Conservation (phyloP, 2,888 invertebrate species). For the Synanthedon formicaeformis region DNA sequence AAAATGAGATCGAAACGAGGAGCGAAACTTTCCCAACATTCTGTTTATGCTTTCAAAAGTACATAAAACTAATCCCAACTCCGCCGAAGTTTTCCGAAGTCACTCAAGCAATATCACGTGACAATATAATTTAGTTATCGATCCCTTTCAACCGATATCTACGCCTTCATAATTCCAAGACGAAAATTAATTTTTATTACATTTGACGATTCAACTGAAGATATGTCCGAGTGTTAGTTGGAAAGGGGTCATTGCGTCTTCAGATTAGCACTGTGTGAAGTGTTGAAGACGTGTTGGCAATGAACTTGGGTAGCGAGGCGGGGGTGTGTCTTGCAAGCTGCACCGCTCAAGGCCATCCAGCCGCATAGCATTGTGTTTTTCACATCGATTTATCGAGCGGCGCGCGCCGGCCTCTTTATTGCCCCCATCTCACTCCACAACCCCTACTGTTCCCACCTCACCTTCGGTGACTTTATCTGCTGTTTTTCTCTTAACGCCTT, state of each 20-base stretch:
- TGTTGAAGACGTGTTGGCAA: conserved; percentile 36
- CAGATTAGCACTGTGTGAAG: neutral
- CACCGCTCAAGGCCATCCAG: conserved; percentile 55
- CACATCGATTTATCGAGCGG: conserved; percentile 68
- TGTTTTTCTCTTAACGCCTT: conserved; percentile 5
- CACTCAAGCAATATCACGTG: neutral
- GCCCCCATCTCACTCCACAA: conserved; percentile 16
- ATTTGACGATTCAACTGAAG: neutral
- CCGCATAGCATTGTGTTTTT: conserved; percentile 55
- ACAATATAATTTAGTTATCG: neutral
- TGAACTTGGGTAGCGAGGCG: conserved; percentile 56
- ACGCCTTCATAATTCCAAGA: neutral
- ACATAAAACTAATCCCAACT: conserved; percentile 21
- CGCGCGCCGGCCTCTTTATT: conserved; percentile 52
- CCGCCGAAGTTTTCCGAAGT: conserved; percentile 1
- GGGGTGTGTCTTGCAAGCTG: conserved; percentile 66
- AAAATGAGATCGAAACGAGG: conserved; percentile 12
- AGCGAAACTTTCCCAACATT: conserved; percentile 16
- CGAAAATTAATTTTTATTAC: neutral
- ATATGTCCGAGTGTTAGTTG: neutral
- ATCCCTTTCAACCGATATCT: neutral
- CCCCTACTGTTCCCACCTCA: conserved; percentile 17
- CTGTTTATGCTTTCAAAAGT: conserved; percentile 14
- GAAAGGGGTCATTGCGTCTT: neutral
- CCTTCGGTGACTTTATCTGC: conserved; percentile 16